Evolutionary conservation across 2,797 vertebrate species (phyloP).

Genomic region (Alauda arvensis): DNA sequence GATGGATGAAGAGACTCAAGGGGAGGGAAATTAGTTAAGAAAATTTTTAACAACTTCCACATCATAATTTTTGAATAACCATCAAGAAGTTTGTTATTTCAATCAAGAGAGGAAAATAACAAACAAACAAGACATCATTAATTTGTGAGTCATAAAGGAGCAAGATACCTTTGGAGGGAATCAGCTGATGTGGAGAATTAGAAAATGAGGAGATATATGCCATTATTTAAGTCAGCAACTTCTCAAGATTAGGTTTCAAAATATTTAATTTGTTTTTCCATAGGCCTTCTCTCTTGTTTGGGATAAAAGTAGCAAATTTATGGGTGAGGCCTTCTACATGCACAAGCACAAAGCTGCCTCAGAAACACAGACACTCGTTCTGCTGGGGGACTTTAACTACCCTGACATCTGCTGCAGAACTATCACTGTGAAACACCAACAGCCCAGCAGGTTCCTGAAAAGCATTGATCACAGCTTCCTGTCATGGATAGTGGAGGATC

Average conservation of each 20-base stretch:
- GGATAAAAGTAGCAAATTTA: neutral
- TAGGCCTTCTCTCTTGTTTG: neutral
- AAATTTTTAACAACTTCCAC: neutral
- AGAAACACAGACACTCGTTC: neutral
- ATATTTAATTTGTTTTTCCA: neutral
- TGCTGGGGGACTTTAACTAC: fast-evolving
- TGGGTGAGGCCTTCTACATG: neutral
- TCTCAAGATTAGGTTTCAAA: neutral
- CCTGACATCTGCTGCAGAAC: too few species aligned
- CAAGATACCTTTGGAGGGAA: neutral
- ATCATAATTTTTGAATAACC: neutral
- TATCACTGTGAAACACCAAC: neutral
- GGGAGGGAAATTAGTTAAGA: neutral
- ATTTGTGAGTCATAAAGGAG: neutral
- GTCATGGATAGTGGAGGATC: neutral
- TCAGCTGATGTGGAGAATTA: neutral
- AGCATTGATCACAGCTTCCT: neutral
- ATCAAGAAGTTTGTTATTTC: neutral
- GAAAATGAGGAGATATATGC: neutral
- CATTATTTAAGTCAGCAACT: neutral
- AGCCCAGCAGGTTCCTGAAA: neutral
- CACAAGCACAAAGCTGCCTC: neutral
- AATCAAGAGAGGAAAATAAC: neutral
- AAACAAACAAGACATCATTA: neutral
- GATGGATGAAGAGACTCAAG: neutral